Evolutionary conservation across 2,797 vertebrate species (phyloP), one percentile per base, ranked within the genome.

Genomic region (Phataginus tetradactyla): DNA sequence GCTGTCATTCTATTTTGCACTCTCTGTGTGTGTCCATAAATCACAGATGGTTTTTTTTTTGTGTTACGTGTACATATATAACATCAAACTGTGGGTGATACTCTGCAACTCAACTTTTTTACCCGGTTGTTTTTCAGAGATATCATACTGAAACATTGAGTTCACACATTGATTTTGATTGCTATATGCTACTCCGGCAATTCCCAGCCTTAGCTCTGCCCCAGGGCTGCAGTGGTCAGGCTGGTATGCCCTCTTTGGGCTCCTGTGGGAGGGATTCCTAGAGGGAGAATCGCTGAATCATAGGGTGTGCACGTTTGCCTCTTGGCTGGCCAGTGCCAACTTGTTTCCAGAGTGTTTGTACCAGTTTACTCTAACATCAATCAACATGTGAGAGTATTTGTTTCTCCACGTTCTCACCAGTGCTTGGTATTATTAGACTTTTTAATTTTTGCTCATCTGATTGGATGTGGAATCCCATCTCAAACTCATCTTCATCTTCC

Each of bases 231-330:
- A 1, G 25, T 1, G n/a, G 4, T 29, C 49, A 1, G 1, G 25
- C 37, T 7, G 39, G 9, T 2, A 1, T 4, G 72, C 51, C 68
- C 20, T 42, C 68, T 49, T 7, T 1, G 11, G 21, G 78, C 78
- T 81, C 74, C 49, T 1, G 1, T 11, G 53, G 72, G 66, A 59
- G 66, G 34, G 13, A 23, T 75, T 77, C 84, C 87, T 91, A 27
- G 57, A 80, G 75, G 77, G 0, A 39, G 86, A 84, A 37, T 18
- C 53, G 87, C 77, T 88, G 96, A 96, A 32, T 96, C 90, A 74
- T 5, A 17, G 87, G 86, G 57, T 0, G 11, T 83, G 25, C 7
- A 1, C 0, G 0, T 25, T 64, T 17, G 34, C 78, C 1, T 71
- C 74, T 15, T 13, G n/a, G 63, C 71, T 25, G 51, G 74, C 89